Conservation (phyloP, 2,888 invertebrate genomes). For the Tipula lateralis region DNA sequence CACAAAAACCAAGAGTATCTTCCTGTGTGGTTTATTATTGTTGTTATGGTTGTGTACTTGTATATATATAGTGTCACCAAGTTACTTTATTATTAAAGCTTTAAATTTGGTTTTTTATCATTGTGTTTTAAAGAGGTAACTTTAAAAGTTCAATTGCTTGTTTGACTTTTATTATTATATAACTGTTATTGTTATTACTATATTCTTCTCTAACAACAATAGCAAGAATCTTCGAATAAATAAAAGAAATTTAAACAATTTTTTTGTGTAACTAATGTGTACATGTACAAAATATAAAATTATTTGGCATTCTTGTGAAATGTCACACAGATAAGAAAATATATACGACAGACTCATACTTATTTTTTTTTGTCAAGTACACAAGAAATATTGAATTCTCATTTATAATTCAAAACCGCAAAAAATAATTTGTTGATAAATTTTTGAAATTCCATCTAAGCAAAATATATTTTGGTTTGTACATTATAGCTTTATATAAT, state of each 20-base stretch:
- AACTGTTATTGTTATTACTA: neutral
- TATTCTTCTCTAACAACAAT: neutral
- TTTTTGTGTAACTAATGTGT: neutral
- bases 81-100: neutral
- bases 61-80: neutral
- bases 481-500: neutral
- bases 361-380: neutral
- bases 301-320: neutral
- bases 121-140: neutral
- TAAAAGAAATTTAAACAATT: neutral
- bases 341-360: neutral
- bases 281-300: neutral
- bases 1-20: neutral
- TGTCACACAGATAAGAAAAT: neutral
- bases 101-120: neutral
- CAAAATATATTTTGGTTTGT: neutral
- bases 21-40: neutral
- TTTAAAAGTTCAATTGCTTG: neutral
- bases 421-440: neutral
- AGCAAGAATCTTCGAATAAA: neutral
- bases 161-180: neutral
- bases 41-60: neutral
- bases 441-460: neutral
- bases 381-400: neutral
- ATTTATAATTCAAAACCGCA: conserved; percentile 11